Evolutionary conservation across 1,140 invertebrate species (phyloP).

Genomic region (Calephelis virginiensis): DNA sequence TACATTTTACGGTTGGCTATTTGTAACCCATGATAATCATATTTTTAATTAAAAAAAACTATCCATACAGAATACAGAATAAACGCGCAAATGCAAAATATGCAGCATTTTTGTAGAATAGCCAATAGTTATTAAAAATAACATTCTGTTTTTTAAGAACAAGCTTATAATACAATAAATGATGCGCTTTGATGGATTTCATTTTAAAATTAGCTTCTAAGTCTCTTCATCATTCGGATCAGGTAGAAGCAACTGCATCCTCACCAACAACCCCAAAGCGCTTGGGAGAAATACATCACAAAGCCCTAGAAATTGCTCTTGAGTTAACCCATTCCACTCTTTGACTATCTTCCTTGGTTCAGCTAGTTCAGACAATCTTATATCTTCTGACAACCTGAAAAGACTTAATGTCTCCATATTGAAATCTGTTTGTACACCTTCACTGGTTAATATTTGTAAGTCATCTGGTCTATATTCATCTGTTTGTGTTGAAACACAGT

Average conservation of each 20-base stretch:
- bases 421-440: conserved; percentile 30
- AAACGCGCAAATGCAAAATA: too few relatives aligned
- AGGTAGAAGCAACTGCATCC: conserved; percentile 9
- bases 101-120: too few relatives aligned
- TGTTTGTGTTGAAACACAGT: conserved; percentile 23
- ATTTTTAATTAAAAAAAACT: too few relatives aligned
- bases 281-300: conserved; percentile 25
- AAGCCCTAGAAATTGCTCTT: conserved; percentile 22
- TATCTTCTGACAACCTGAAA: neutral
- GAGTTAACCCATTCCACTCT: neutral
- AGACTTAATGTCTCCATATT: conserved; percentile 1
- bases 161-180: too few relatives aligned
- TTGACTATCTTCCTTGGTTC: neutral
- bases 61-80: too few relatives aligned
- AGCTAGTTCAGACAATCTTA: neutral
- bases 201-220: too few relatives aligned
- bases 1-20: too few relatives aligned
- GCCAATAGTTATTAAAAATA: too few relatives aligned
- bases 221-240: too few relatives aligned
- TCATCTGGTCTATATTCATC: conserved; percentile 16
- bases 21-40: too few relatives aligned
- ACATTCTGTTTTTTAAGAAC: too few relatives aligned
- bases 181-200: too few relatives aligned
- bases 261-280: conserved; percentile 21
- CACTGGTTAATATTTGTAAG: conserved; percentile 27